Conservation (phyloP, 2,113 vertebrate genomes). For the Nyctereutes procyonoides region DNA sequence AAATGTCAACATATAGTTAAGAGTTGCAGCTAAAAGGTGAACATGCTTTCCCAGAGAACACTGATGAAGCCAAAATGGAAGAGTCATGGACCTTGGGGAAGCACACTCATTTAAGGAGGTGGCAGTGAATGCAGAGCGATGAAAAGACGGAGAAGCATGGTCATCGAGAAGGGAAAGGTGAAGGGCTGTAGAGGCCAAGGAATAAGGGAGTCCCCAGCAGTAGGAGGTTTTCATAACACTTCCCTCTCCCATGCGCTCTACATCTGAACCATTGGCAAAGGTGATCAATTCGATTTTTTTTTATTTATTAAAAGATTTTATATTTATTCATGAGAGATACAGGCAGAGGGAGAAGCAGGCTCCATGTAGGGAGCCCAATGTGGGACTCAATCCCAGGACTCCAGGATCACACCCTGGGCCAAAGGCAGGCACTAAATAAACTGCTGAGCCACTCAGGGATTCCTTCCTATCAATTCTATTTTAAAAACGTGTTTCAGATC, state of each 20-base stretch:
- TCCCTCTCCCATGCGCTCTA: not conserved
- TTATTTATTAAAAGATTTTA: no score
- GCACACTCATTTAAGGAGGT: not conserved
- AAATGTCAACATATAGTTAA: not conserved
- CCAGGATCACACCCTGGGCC: no score
- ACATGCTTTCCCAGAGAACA: not conserved
- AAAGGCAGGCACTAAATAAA: no score
- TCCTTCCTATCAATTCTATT: not conserved
- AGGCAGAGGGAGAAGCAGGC: no score
- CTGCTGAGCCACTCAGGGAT: no score
- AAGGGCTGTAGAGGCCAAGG: not conserved
- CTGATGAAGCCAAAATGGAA: not conserved
- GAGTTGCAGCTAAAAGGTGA: not conserved
- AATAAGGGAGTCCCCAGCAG: not conserved
- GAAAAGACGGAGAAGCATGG: not conserved
- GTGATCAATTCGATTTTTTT: not conserved
- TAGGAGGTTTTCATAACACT: not conserved
- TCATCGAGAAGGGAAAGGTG: not conserved
- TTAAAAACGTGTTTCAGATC: not conserved
- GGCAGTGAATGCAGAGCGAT: not conserved
- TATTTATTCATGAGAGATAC: no score
- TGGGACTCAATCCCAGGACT: no score
- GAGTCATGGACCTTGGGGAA: not conserved
- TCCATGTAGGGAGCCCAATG: no score
- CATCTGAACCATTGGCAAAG: not conserved